Percentiles rank a stretch among this genome's conserved stretches.
Evolutionary conservation across 2,113 vertebrate species (phyloP).

Genomic region (Trematocara nigrifrons): DNA sequence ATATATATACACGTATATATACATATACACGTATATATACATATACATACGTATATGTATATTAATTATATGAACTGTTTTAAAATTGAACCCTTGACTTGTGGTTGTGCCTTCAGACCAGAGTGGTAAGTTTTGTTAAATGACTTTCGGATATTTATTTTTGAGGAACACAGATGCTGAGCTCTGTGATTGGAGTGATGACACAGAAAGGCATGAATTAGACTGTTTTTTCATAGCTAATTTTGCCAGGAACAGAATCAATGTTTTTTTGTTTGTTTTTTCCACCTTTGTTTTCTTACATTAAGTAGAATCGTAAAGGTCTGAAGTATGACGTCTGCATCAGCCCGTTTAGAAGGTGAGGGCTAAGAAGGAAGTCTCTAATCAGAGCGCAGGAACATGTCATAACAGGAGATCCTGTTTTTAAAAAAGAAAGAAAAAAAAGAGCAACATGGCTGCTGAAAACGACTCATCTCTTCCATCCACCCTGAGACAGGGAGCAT

Average conservation of each 20-base stretch:
- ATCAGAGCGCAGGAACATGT: slow-evolving; percentile 33
- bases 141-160: rapidly evolving
- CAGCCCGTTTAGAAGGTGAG: neutral
- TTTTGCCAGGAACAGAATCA: rapidly evolving
- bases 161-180: neutral
- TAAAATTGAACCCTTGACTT: rapidly evolving
- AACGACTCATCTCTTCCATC: slow-evolving; percentile 46
- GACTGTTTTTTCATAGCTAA: rapidly evolving
- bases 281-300: neutral
- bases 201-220: neutral
- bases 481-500: slow-evolving; percentile 31
- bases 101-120: neutral
- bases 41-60: too few species aligned
- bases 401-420: slow-evolving; percentile 55
- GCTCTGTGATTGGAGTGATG: neutral
- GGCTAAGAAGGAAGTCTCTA: slow-evolving; percentile 43
- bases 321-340: slow-evolving; percentile 22
- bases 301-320: neutral
- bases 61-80: neutral
- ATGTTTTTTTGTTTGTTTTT: neutral
- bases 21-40: rapidly evolving
- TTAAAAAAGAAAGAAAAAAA: neutral
- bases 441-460: slow-evolving; percentile 27
- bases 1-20: rapidly evolving
- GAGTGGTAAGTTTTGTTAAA: neutral